Conservation (phyloP, 2,797 vertebrate genomes). For the Ctenopoma kingsleyae region DNA sequence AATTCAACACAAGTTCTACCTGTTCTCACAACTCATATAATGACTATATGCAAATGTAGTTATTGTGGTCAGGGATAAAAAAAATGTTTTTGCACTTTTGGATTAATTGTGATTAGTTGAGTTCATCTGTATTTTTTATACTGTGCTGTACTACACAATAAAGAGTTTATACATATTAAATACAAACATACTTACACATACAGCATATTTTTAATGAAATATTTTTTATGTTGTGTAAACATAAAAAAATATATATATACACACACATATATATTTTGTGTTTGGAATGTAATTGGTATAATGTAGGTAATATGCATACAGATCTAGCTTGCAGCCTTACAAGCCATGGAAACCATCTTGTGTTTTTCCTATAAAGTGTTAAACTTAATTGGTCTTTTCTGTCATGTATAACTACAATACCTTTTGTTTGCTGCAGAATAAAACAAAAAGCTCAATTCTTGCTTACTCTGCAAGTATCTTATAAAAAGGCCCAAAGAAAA, state of each 20-base stretch:
- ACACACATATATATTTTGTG: too few relatives aligned
- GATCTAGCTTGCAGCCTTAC: too few relatives aligned
- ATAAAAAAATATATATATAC: too few relatives aligned
- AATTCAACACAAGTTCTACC: neutral
- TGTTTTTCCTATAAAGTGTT: neutral
- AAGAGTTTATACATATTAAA: too few relatives aligned
- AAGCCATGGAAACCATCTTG: neutral
- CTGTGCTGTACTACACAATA: too few relatives aligned
- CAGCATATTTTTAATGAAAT: neutral
- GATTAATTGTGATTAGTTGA: neutral
- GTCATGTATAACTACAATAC: neutral
- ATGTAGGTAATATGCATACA: too few relatives aligned
- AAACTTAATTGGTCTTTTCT: neutral
- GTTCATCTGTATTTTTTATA: too few relatives aligned
- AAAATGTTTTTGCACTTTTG: neutral
- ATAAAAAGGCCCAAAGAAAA: neutral
- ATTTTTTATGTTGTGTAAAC: neutral
- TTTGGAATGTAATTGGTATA: too few relatives aligned
- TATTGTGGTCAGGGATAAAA: neutral
- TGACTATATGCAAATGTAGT: conserved; percentile 15
- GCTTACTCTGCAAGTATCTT: neutral
- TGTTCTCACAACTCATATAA: neutral
- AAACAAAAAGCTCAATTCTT: neutral
- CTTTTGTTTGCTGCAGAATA: neutral
- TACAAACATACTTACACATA: too few relatives aligned